phyloP scores from a whole-genome alignment of 2,113 vertebrate genomes.

The Pelvicachromis taeniatus region DNA sequence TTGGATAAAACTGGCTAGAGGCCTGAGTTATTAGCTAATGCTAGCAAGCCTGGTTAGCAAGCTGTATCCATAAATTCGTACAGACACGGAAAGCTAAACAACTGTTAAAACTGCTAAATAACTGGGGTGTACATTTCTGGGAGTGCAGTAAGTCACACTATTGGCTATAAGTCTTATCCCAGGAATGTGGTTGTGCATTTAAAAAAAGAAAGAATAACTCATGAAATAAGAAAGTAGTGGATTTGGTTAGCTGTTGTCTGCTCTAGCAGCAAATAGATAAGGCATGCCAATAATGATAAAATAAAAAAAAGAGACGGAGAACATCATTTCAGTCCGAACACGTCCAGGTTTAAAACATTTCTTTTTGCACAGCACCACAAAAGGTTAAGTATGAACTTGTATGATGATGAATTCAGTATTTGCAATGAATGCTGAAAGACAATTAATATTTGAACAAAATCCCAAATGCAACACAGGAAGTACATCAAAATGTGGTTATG shows the following conservation, averaged over 20 bases:
- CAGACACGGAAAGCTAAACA: no score
- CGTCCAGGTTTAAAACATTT: neutral
- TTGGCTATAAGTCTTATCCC: neutral
- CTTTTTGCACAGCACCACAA: neutral
- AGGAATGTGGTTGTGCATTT: neutral
- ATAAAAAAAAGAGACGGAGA: neutral
- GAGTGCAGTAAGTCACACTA: neutral
- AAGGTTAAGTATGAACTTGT: neutral
- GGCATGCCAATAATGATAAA: neutral
- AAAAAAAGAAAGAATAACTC: neutral
- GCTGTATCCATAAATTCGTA: neutral
- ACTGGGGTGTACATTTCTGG: neutral
- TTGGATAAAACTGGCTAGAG: neutral
- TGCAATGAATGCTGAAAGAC: neutral
- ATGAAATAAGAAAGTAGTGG: neutral
- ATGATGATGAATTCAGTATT: neutral
- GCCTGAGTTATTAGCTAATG: neutral
- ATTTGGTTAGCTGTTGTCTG: neutral
- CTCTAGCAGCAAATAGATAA: neutral
- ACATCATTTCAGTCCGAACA: neutral
- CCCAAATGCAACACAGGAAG: neutral
- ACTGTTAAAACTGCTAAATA: no score
- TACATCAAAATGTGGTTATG: fast-evolving
- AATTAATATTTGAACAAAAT: neutral
- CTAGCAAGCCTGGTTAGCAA: neutral